Evolutionary conservation across 2,113 vertebrate genomes (phyloP), one percentile per base, ranked within the genome.

Genomic region (Xenus cinereus): DNA sequence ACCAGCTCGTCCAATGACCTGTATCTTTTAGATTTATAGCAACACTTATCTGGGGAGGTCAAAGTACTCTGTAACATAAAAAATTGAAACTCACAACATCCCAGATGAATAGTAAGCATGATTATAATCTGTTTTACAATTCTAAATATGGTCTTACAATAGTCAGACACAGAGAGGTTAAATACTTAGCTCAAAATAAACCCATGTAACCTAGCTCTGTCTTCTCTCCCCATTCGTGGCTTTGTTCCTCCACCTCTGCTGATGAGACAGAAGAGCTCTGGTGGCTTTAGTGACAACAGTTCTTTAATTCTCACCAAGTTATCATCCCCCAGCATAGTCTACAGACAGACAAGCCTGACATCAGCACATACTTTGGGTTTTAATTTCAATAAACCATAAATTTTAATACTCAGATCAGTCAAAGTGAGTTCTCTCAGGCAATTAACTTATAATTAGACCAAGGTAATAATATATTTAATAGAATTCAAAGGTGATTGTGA

Each of bases 331-430:
- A 87, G 64, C 28, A 26, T 0, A 74, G 68, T 16, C 71, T 48
- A 72, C 48, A 83, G 56, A 68, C 8, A 9, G 53, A n/a, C 4
- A 3, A 91, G 46, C 68, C 76, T 77, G 84, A 95, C 76, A 94
- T 95, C 66, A 95, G 95, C 87, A 82, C 72, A 68, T 84, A 80
- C 30, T 88, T 90, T 30, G 16, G 45, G 53, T 14, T 85, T 95
- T 93, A 54, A 85, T 93, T 95, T 95, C 84, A 95, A 76, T 93
- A 95, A 96, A 67, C 54, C 33, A 88, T 83, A 93, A 80, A 84
- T 90, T 97, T 94, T 79, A 95, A 95, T 87, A 88, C 69, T 84
- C 80, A 67, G 87, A 95, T 82, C 87, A 72, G 88, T 93, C 78
- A 71, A 82, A 84, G 84, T 30, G 60, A 92, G 73, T 90, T 91